Evolutionary conservation across 2,888 invertebrate species (phyloP).

Genomic region (Scotopteryx bipunctaria): DNA sequence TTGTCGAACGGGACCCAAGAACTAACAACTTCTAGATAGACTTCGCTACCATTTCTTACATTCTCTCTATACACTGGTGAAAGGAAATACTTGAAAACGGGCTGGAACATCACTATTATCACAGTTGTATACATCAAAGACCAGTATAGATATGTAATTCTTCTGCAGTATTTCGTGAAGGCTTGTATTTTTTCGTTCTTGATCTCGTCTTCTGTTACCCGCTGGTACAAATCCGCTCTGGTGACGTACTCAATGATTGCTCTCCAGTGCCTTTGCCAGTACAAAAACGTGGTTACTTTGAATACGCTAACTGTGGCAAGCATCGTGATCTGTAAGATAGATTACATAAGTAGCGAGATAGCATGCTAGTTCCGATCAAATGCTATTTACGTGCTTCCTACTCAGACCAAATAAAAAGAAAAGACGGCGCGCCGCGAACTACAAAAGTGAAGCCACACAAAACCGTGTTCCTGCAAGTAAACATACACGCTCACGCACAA

Average conservation of each 20-base stretch:
- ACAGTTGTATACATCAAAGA: conserved; percentile 67
- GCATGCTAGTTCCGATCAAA: too few species aligned
- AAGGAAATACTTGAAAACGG: conserved; percentile 56
- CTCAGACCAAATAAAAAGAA: too few species aligned
- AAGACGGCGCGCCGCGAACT: too few species aligned
- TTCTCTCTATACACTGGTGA: conserved; percentile 54
- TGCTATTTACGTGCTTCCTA: too few species aligned
- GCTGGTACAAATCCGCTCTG: conserved; percentile 55
- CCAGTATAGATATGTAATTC: conserved; percentile 66
- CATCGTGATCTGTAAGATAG: conserved; percentile 69
- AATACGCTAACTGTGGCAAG: conserved; percentile 63
- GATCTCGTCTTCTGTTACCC: conserved; percentile 41
- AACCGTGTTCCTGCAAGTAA: too few species aligned
- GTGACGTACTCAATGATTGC: conserved; percentile 65
- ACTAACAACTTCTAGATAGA: conserved; percentile 65
- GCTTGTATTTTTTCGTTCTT: conserved; percentile 48
- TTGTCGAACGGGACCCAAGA: conserved; percentile 75
- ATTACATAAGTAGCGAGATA: too few species aligned
- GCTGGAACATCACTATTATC: conserved; percentile 58
- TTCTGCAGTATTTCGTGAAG: conserved; percentile 65
- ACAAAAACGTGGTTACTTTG: conserved; percentile 62
- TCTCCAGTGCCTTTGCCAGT: conserved; percentile 64
- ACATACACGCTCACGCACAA: too few species aligned
- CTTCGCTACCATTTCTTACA: conserved; percentile 56
- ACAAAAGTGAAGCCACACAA: too few species aligned